These are phyloP conservation scores for Bettongia penicillata DNA, from an alignment of 2,113 vertebrate genomes.

Conservation along the genomic window DNA sequence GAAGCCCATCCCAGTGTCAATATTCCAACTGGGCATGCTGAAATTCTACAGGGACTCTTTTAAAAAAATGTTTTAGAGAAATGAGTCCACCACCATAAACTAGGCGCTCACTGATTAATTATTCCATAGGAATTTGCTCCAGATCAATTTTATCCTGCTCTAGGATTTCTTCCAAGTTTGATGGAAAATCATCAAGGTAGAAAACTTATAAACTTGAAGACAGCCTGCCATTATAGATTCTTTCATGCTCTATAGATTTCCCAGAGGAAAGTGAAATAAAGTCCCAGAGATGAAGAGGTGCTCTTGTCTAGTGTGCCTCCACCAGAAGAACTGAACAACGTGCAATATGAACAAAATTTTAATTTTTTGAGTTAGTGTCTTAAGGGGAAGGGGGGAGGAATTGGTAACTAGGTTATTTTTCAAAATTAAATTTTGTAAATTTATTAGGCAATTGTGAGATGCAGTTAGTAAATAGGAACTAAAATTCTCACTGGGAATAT, in stretches of 20 bases:
- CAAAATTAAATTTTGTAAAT: background rate
- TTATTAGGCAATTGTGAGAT: background rate
- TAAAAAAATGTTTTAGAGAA: background rate
- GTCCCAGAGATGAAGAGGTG: background rate
- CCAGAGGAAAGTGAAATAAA: background rate
- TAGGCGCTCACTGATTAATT: background rate
- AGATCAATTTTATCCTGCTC: too few relatives aligned
- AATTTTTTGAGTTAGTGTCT: background rate
- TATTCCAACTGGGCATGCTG: too few relatives aligned
- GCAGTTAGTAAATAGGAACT: background rate
- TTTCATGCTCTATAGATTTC: background rate
- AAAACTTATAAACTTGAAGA: background rate
- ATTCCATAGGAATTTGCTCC: background rate
- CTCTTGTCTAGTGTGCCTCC: background rate
- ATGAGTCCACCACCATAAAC: background rate
- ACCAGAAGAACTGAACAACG: background rate
- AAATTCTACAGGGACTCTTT: background rate
- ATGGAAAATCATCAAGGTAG: background rate
- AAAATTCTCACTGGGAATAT: background rate
- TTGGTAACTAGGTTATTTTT: background rate
- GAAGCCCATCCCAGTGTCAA: accelerated
- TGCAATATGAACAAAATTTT: background rate
- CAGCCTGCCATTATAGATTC: too few relatives aligned
- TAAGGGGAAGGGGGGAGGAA: background rate
- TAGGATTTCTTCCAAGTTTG: background rate